phyloP scores from a whole-genome alignment of 1,140 invertebrate genomes.

The Aphis craccivora region DNA sequence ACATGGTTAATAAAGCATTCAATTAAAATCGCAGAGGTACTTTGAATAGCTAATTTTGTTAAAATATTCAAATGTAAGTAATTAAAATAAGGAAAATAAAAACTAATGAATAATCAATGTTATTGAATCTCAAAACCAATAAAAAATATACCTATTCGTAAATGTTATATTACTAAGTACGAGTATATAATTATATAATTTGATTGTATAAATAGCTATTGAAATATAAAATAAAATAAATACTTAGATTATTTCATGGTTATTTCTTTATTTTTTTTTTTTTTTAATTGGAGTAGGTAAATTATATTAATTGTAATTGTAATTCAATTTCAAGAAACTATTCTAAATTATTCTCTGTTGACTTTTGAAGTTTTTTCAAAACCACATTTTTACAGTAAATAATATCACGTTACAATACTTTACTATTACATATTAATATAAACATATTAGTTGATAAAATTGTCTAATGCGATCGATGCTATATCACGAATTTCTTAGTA shows the following conservation, averaged over 20 bases:
- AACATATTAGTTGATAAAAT: not conserved
- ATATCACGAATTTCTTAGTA: not conserved
- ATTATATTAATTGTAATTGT: no score
- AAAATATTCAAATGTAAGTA: constrained; percentile 31
- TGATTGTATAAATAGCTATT: not conserved
- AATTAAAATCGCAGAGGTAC: not conserved
- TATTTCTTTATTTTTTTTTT: not conserved
- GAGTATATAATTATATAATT: no score
- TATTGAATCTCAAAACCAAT: not conserved
- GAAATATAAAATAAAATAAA: not conserved
- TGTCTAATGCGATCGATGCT: not conserved
- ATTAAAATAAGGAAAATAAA: constrained; percentile 2
- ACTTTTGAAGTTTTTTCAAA: not conserved
- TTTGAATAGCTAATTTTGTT: not conserved
- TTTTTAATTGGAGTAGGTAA: not conserved
- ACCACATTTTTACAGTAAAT: not conserved
- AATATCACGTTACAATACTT: not conserved
- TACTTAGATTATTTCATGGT: not conserved
- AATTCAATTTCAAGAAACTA: not conserved
- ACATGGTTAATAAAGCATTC: not conserved
- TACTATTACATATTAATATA: not conserved
- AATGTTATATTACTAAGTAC: not conserved
- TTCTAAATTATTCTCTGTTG: not conserved
- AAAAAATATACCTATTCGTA: not conserved
- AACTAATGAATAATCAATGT: not conserved